Evolutionary conservation across 1,140 invertebrate genomes (phyloP).

Genomic region (Penaeus japonicus): DNA sequence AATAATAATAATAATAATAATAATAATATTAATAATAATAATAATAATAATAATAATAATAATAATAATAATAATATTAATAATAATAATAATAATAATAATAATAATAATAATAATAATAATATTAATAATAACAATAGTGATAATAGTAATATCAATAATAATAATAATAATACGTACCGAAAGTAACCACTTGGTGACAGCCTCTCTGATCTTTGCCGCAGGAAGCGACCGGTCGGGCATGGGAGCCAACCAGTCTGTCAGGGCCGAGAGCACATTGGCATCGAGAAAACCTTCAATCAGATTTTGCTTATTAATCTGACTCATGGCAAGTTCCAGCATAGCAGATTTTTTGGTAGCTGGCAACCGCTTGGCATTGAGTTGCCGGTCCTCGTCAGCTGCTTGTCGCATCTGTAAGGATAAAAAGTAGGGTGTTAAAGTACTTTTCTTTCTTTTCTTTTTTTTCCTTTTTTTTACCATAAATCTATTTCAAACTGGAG

Average conservation of each 20-base stretch:
- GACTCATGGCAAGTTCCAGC: constrained; percentile 86
- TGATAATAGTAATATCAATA: no score
- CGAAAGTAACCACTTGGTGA: constrained; percentile 87
- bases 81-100: no score
- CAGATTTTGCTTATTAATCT: constrained; percentile 93
- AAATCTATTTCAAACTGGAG: background rate
- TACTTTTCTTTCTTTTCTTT: no score
- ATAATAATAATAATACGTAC: constrained; percentile 65
- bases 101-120: no score
- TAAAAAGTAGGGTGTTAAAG: no score
- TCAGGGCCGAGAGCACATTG: constrained; percentile 89
- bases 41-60: no score
- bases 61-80: no score
- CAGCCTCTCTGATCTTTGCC: constrained; percentile 85
- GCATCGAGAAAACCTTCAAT: constrained; percentile 95
- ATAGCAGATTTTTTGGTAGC: constrained; percentile 92
- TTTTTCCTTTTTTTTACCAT: no score
- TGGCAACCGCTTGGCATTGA: constrained; percentile 83
- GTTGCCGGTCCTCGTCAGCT: constrained; percentile 80
- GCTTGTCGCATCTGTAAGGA: constrained; percentile 53
- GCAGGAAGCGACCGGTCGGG: constrained; percentile 95
- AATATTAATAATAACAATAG: no score
- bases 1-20: no score
- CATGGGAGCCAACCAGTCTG: constrained; percentile 98
- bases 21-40: no score